Base-by-base conservation (phyloP, 2,888 invertebrate species). In the Acholoe squamosa region DNA sequence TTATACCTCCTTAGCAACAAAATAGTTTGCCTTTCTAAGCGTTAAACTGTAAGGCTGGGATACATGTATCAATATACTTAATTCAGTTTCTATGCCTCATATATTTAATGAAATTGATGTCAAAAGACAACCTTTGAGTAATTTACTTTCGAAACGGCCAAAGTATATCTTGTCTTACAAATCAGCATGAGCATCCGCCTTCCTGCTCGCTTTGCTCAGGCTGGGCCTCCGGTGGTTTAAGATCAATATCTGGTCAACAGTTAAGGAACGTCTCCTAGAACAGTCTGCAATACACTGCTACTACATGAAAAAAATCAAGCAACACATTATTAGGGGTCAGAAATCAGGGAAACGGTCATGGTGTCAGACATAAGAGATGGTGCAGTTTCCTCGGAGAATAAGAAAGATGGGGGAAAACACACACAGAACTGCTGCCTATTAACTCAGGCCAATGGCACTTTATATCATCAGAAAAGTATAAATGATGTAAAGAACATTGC, bases 121-220 rank as follows among this genome's bases (percentile, higher is more conserved):
- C n/a, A n/a, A n/a, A n/a, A n/a, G n/a, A n/a, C n/a, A n/a, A n/a
- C n/a, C n/a, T n/a, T n/a, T n/a, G n/a, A 54, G 54, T 54, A 19
- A n/a, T 25, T n/a, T 67, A 77, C 12, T 33, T 77, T 12, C n/a
- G 77, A 77, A 77, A 77, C 77, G 28, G 31, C 77, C 28, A 77
- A 31, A 5, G 33, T 31, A 33, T 28, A 33, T 77, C 33, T 33
- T 12, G 77, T 33, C 12, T 71, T 25, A 77, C 77, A 84, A n/a
- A 51, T 89, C 52, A 89, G 89, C 89, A 89, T n/a, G 89, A 89
- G 76, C 89, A 89, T n/a, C 89, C 89, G 22, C 89, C 89, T 31
- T 89, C 89, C 31, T 89, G 89, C 19, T 89, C 89, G 33, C 89
- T 89, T 28, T 71, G 80, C 56, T 89, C 89, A n/a, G 76, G 51